These are phyloP conservation scores for Sericinus montela DNA, from an alignment of 2,888 invertebrate genomes.

Conservation along the genomic window DNA sequence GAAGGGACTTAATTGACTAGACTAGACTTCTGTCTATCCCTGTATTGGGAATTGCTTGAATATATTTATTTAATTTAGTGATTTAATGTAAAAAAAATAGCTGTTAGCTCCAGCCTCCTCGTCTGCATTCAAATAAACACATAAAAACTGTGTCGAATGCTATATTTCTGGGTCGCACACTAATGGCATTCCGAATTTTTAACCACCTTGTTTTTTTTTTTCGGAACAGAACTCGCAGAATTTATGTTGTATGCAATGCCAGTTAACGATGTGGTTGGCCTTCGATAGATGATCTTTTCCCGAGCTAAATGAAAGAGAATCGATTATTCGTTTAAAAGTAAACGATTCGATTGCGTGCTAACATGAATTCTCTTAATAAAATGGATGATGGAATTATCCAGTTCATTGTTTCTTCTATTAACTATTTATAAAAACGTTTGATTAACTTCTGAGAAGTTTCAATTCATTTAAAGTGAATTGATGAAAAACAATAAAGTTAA, in stretches of 20 bases:
- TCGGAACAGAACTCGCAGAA: slow-evolving; percentile 16
- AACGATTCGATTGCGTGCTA: slow-evolving; percentile 4
- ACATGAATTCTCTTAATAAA: background rate
- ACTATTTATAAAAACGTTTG: too few species aligned
- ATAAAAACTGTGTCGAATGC: slow-evolving; percentile 33
- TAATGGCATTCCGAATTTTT: slow-evolving; percentile 54
- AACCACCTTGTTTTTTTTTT: slow-evolving; percentile 31
- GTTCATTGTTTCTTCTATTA: slow-evolving; percentile 1
- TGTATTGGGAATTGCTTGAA: too few species aligned
- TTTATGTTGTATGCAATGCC: slow-evolving; percentile 22
- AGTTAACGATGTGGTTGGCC: slow-evolving; percentile 18
- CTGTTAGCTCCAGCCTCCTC: slow-evolving; percentile 24
- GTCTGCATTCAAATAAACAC: slow-evolving; percentile 32
- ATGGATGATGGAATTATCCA: background rate
- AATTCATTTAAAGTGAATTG: too few species aligned
- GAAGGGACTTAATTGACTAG: too few species aligned
- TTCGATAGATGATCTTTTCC: slow-evolving; percentile 13
- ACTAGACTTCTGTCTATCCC: too few species aligned
- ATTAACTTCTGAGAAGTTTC: too few species aligned
- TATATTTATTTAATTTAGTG: too few species aligned
- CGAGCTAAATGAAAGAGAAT: slow-evolving; percentile 8
- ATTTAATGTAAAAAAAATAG: too few species aligned
- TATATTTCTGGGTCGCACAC: slow-evolving; percentile 53
- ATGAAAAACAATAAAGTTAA: too few species aligned
- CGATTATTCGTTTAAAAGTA: slow-evolving; percentile 14